These are phyloP conservation scores for Xenops minutus DNA, from an alignment of 2,797 vertebrate genomes.

Conservation along the genomic window DNA sequence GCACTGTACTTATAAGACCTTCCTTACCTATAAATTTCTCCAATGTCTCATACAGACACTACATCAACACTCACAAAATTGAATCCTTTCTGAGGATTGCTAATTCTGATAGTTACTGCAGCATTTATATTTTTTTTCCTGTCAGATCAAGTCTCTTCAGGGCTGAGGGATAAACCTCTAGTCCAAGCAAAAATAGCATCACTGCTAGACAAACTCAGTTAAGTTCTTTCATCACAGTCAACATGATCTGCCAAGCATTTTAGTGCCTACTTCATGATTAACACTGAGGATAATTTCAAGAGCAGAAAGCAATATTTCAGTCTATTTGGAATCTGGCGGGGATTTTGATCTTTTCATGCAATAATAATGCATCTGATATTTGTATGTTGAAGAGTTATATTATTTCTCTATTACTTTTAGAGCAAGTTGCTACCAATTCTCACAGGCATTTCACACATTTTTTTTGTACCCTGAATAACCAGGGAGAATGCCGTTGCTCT, in stretches of 20 bases:
- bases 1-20: rapidly evolving
- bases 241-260: background rate
- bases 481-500: background rate
- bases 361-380: background rate
- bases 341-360: background rate
- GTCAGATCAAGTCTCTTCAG: background rate
- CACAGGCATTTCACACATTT: background rate
- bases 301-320: background rate
- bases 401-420: background rate
- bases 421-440: background rate
- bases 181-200: background rate
- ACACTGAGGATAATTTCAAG: background rate
- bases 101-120: background rate
- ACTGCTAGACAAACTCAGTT: background rate
- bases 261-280: background rate
- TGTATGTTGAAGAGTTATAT: background rate
- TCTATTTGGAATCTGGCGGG: background rate
- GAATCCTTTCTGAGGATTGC: background rate
- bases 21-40: background rate
- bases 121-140: background rate
- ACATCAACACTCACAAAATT: background rate
- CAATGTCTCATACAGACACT: background rate
- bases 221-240: background rate
- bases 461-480: background rate
- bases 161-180: background rate